Conservation (phyloP, 2,113 vertebrate genomes). For the Lampris incognitus region DNA sequence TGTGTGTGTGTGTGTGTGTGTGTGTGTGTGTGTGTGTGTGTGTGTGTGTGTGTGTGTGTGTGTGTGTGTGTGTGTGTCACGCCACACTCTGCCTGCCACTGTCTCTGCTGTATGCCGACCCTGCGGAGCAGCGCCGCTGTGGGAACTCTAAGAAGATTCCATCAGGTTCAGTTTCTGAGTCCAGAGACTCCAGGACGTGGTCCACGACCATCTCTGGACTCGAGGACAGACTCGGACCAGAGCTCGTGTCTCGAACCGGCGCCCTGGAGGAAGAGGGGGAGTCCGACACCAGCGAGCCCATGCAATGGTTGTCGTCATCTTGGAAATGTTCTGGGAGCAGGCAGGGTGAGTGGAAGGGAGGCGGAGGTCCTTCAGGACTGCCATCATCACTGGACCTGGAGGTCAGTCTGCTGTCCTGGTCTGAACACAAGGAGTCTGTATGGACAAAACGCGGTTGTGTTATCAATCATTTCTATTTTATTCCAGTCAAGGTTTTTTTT, state of each 20-base stretch:
- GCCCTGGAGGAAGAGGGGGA: constrained; percentile 45
- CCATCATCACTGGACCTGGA: background rate
- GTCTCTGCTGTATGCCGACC: constrained; percentile 71
- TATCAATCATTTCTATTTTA: background rate
- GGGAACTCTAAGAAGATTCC: constrained; percentile 95
- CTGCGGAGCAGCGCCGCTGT: constrained; percentile 69
- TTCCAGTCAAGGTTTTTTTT: too few species aligned
- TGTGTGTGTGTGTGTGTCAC: constrained; percentile 28
- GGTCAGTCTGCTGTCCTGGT: constrained; percentile 54
- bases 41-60: constrained; percentile 13
- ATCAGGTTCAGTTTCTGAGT: constrained; percentile 88
- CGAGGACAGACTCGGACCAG: constrained; percentile 78
- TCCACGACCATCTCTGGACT: constrained; percentile 88
- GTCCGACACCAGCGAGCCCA: constrained; percentile 36
- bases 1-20: background rate
- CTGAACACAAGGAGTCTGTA: constrained; percentile 71
- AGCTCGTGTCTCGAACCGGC: constrained; percentile 72
- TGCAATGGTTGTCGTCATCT: constrained; percentile 61
- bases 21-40: background rate
- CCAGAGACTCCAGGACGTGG: constrained; percentile 85
- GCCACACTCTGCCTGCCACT: constrained; percentile 82
- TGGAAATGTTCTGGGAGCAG: constrained; percentile 59
- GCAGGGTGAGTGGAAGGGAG: constrained; percentile 56
- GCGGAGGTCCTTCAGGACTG: background rate
- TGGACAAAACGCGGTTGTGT: constrained; percentile 40